A percentile compares a stretch with the other conserved stretches of the same genome.
Evolutionary conservation across 2,113 vertebrate genomes (phyloP).

Genomic region (Mobula hypostoma): DNA sequence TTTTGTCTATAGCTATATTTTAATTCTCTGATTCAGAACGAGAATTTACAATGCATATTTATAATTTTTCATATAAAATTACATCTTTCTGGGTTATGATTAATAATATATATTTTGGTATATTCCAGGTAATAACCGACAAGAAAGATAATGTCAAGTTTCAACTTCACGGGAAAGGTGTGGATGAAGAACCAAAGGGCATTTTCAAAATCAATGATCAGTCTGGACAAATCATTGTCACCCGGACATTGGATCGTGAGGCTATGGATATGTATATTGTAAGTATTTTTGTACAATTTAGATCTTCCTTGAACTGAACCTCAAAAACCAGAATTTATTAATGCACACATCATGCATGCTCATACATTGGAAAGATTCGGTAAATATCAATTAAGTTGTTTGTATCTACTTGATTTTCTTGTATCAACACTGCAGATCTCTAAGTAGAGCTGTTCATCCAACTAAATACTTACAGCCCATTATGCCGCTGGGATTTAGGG

Average conservation of each 20-base stretch:
- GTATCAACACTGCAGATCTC: neutral
- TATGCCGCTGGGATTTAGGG: too few relatives aligned
- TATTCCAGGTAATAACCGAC: conserved; percentile 71
- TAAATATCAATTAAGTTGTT: neutral
- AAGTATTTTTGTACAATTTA: conserved; percentile 48
- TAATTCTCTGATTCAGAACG: neutral
- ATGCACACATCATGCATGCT: too few relatives aligned
- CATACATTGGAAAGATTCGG: neutral
- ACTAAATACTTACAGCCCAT: too few relatives aligned
- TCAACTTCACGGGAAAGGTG: conserved; percentile 79
- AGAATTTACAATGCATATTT: neutral
- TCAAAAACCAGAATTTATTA: neutral
- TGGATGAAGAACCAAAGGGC: conserved; percentile 84
- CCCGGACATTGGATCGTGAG: conserved; percentile 78
- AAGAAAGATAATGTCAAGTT: conserved; percentile 71
- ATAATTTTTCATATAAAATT: neutral
- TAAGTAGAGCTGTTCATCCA: neutral
- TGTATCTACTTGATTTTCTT: neutral
- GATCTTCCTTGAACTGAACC: neutral
- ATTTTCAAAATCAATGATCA: conserved; percentile 80
- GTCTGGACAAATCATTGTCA: conserved; percentile 78
- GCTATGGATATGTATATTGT: conserved; percentile 74
- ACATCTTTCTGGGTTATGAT: neutral
- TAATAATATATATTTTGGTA: neutral
- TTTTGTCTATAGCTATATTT: neutral